Conservation (phyloP, 2,113 vertebrate species). For the Crocuta crocuta region DNA sequence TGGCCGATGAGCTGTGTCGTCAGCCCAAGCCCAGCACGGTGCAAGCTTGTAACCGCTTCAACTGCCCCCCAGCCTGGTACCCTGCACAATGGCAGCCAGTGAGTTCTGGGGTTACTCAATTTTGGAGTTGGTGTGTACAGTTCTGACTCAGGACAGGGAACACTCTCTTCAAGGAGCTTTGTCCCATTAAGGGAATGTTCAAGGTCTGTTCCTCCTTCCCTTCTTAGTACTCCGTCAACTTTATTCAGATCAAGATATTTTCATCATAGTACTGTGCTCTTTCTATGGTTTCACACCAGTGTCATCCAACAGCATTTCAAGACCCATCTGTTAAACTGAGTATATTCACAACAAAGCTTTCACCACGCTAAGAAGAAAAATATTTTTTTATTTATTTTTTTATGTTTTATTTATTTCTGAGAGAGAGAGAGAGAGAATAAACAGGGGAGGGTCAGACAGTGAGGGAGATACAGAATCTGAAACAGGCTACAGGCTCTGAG, state of each 20-base stretch:
- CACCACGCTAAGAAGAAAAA: neutral
- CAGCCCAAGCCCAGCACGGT: slow-evolving; percentile 91
- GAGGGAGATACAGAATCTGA: too few species aligned
- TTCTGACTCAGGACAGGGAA: neutral
- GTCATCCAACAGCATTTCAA: neutral
- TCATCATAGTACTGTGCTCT: neutral
- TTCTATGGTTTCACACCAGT: neutral
- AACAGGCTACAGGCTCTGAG: too few species aligned
- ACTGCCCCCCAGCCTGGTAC: slow-evolving; percentile 96
- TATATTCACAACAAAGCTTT: neutral
- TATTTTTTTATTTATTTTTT: too few species aligned
- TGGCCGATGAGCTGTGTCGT: slow-evolving; percentile 91
- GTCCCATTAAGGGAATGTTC: neutral
- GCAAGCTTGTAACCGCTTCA: slow-evolving; percentile 96
- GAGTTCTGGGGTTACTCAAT: slow-evolving; percentile 65
- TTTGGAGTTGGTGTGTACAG: neutral
- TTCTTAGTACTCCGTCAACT: neutral
- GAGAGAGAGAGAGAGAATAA: too few species aligned
- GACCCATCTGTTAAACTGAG: neutral
- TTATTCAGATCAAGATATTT: neutral
- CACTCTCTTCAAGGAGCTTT: neutral
- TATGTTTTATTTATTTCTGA: too few species aligned
- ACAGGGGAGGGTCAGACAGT: too few species aligned
- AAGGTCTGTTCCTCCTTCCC: neutral
- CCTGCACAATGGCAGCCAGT: slow-evolving; percentile 93